Percentiles rank a stretch among this genome's conserved stretches.
Evolutionary conservation across 2,113 vertebrate genomes (phyloP).

Genomic region (Dolichallabes microphthalmus): DNA sequence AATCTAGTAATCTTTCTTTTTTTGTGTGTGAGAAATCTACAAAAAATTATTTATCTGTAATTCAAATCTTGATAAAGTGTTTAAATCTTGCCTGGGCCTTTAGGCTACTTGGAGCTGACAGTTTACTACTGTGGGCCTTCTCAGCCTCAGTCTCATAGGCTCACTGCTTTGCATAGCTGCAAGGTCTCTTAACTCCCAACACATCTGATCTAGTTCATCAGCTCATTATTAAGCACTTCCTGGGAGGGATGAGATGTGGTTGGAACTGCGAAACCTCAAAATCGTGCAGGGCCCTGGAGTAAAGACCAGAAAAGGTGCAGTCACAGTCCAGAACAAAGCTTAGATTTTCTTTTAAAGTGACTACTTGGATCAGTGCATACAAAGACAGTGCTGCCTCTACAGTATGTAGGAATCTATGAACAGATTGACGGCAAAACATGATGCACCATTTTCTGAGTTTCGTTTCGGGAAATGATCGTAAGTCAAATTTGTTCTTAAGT

Average conservation of each 20-base stretch:
- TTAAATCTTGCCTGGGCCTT: not conserved
- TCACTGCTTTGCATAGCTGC: not conserved
- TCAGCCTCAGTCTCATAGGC: not conserved
- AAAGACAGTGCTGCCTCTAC: not conserved
- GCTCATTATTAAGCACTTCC: not conserved
- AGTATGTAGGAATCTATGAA: not conserved
- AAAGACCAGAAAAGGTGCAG: not conserved
- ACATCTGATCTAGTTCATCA: constrained; percentile 17
- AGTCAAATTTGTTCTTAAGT: too few relatives aligned
- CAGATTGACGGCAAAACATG: too few relatives aligned
- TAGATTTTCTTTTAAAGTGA: not conserved
- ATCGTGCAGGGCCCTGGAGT: not conserved
- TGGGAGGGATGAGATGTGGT: not conserved
- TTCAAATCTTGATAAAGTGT: not conserved
- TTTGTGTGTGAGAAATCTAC: not conserved
- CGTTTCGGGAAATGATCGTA: too few relatives aligned
- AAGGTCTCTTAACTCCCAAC: constrained; percentile 9
- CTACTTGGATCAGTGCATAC: not conserved
- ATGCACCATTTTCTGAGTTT: too few relatives aligned
- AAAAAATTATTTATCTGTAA: not conserved
- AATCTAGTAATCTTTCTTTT: not conserved
- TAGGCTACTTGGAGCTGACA: not conserved
- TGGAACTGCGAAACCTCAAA: not conserved
- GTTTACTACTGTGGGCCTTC: not conserved
- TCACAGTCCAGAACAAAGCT: not conserved